Evolutionary conservation across 1,140 invertebrate species (phyloP), one percentile per base, ranked within the genome.

Genomic region (Capitella teleta): DNA sequence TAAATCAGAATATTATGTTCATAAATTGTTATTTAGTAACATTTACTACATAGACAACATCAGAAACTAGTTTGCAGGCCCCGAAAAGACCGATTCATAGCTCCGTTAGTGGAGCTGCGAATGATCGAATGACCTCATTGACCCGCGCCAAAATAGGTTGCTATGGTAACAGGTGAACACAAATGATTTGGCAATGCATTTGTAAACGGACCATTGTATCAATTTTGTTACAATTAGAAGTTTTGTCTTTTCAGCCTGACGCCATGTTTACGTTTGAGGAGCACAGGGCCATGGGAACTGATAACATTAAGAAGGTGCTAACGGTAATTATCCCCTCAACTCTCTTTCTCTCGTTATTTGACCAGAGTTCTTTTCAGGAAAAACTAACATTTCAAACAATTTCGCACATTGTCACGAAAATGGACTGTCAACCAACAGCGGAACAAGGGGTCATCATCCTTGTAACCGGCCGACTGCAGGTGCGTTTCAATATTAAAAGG

Each of bases 231-330:
- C n/a, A n/a, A n/a, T n/a, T n/a, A n/a, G n/a, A n/a, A n/a, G n/a
- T n/a, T n/a, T n/a, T n/a, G n/a, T n/a, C n/a, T n/a, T n/a, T 57
- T 18, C 52, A 57, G 42, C 26, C 50, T 18, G 36, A 52, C 23
- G 52, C 88, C 0, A 86, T 94, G 62, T 92, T 95, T 88, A 88
- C 89, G 23, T 95, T 94, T 74, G 91, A 95, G 77, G 90, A 89
- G 40, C 76, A 83, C 45, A 88, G 91, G 75, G 77, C 91, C 56
- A 87, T 92, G 77, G 90, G 91, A 66, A 80, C 85, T 60, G 75
- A 80, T 54, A 90, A 90, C 77, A 94, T 95, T 61, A 86, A 92
- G 81, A 87, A 93, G 76, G 94, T 93, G 77, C 77, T 93, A 63
- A 85, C 79, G 77, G 87, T 90, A 73, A 83, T 18, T 40, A 40